A percentile compares a stretch with the other conserved stretches of the same genome.
These are phyloP conservation scores for Prunella fulvescens DNA, from an alignment of 2,113 vertebrate genomes.

Conservation along the genomic window DNA sequence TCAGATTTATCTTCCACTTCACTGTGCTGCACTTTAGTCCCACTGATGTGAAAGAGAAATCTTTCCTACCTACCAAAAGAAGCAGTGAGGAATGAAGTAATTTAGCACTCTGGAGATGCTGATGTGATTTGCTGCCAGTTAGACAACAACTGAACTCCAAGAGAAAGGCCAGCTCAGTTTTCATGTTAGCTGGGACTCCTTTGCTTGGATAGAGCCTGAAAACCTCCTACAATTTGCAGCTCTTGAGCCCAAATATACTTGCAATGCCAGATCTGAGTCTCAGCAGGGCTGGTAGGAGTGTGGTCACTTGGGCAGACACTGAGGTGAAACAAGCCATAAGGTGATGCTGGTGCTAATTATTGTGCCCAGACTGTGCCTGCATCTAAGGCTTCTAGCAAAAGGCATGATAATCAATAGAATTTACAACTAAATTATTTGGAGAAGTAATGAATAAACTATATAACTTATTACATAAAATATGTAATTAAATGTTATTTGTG, in stretches of 20 bases:
- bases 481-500: not conserved
- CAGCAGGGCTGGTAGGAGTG: not conserved
- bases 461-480: not conserved
- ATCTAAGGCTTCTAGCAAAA: not conserved
- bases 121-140: not conserved
- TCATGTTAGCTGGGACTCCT: not conserved
- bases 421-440: not conserved
- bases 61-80: not conserved
- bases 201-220: not conserved
- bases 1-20: not conserved
- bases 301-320: not conserved
- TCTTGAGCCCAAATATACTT: not conserved
- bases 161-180: not conserved
- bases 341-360: not conserved
- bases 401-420: not conserved
- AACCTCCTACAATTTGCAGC: not conserved
- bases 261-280: not conserved
- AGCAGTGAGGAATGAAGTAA: not conserved
- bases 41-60: not conserved
- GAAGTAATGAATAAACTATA: not conserved
- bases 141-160: not conserved
- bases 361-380: not conserved
- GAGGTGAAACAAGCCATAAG: not conserved
- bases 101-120: not conserved
- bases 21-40: not conserved